A percentile compares a stretch with the other conserved stretches of the same genome.
These are phyloP conservation scores for Synergus itoensis DNA, from an alignment of 2,888 invertebrate species.

Conservation along the genomic window DNA sequence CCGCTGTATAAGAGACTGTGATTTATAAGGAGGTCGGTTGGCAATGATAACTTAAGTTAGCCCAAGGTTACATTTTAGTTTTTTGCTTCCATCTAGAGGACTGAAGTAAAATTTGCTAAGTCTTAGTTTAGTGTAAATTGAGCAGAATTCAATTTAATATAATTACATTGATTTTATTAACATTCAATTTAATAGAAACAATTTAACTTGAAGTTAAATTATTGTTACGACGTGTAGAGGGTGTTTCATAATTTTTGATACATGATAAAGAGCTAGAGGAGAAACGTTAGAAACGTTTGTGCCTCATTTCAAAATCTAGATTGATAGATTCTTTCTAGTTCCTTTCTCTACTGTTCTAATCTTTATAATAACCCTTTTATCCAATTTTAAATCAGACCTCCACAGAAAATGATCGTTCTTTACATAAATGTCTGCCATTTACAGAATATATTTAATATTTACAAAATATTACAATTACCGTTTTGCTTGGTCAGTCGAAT, in stretches of 20 bases:
- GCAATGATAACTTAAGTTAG: conserved; percentile 46
- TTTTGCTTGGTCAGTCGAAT: conserved; percentile 33
- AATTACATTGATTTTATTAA: background rate
- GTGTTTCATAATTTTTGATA: conserved; percentile 15
- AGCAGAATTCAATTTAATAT: background rate
- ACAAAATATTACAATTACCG: conserved; percentile 28
- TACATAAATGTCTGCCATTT: conserved; percentile 26
- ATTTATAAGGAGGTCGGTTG: conserved; percentile 47
- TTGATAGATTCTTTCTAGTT: conserved; percentile 41
- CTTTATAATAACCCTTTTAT: conserved; percentile 31
- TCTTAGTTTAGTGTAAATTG: background rate
- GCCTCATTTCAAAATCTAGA: background rate
- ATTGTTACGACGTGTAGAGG: background rate
- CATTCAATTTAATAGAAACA: background rate
- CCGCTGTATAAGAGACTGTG: conserved; percentile 42
- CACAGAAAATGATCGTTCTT: conserved; percentile 7
- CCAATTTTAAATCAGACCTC: conserved; percentile 24
- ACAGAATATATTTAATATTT: conserved; percentile 34
- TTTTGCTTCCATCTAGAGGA: conserved; percentile 19
- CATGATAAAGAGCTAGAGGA: background rate
- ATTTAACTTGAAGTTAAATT: background rate
- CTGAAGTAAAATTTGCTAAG: background rate
- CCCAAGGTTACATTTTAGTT: conserved; percentile 8
- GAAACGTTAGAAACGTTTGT: conserved; percentile 19
- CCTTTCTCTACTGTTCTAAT: conserved; percentile 34